Evolutionary conservation across 1,140 invertebrate genomes (phyloP), one percentile per base, ranked within the genome.

Genomic region (Orchesella cincta): DNA sequence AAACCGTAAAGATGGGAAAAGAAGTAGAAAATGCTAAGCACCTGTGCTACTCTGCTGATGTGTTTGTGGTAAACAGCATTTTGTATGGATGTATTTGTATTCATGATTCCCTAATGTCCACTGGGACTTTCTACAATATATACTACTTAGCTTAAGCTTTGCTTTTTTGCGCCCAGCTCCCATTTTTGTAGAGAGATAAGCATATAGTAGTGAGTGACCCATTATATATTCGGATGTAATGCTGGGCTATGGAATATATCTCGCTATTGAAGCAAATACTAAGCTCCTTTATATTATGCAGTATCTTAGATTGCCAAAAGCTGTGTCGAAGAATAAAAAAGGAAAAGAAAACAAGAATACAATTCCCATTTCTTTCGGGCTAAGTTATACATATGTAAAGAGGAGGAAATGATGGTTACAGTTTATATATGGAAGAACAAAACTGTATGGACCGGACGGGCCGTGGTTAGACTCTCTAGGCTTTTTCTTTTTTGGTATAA

Each of bases 81-180:
- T 57, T 57, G 52, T 57, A 57, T 57, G 52, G 52, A 57, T 57
- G 52, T 57, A 57, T 57, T 57, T 57, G 71, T 73, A 77, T 77
- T 77, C 76, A 77, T 77, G 76, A 77, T 77, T 77, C 70, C 62
- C 51, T 77, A 73, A 73, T 73, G 71, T 73, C 71, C 71, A 36
- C 23, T 18, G 31, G 71, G 35, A 73, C 29, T 36, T 57, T n/a
- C 3, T 23, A 57, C 52, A 57, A 57, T 57, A 57, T 57, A 57
- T 57, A 57, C 52, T 57, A 57, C 52, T 57, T 57, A 57, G 52
- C 23, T 57, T 57, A 57, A 20, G 8, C 39, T 12, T 20, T 46
- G 20, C 20, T 46, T 46, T 46, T 46, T 46, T 20, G n/a, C n/a
- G n/a, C n/a, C n/a, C n/a, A n/a, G n/a, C n/a, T n/a, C n/a, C n/a